Evolutionary conservation across 2,888 invertebrate genomes (phyloP), one percentile per base, ranked within the genome.

Genomic region (Agrochola litura): DNA sequence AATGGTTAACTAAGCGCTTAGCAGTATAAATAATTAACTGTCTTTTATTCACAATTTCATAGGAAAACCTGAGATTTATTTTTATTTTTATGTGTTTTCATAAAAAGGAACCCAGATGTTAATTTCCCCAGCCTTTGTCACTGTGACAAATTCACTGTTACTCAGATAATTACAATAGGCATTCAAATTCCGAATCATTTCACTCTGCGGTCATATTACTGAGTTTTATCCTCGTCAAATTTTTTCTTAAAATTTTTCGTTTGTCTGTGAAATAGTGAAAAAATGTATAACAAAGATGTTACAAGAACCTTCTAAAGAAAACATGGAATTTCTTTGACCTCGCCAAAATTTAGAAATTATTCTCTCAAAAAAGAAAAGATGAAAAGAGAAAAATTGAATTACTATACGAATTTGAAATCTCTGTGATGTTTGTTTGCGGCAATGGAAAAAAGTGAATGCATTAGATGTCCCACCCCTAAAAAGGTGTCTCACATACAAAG

Each of bases 381-480:
- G 90, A 92, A 94, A 93, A 91, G 90, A 89, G 68, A 73, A 89
- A 94, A 94, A 95, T 94, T 94, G 91, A 93, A 94, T 95, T 94
- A 93, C 93, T 91, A 90, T 92, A 91, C 92, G 91, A 92, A 92
- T 91, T 91, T 89, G 91, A 92, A 91, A 92, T 89, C 92, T 91
- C 92, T 94, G 91, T 95, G 94, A 95, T 95, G 93, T 95, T 93
- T 95, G 92, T 93, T 93, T 94, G 93, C 90, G 92, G 93, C 90
- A 92, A 92, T 92, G 90, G 89, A 90, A 92, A 92, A 93, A 93
- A 93, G 91, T 92, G 93, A 92, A 94, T 95, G 95, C 94, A 94
- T 95, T 95, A 93, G 92, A 90, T 91, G 90, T 89, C 88, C 92
- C 90, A 90, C 92, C 93, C 90, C 87, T 77, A 76, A 83, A 89